phyloP scores from a whole-genome alignment of 2,113 vertebrate species.

The Sphyrna mokarran region DNA sequence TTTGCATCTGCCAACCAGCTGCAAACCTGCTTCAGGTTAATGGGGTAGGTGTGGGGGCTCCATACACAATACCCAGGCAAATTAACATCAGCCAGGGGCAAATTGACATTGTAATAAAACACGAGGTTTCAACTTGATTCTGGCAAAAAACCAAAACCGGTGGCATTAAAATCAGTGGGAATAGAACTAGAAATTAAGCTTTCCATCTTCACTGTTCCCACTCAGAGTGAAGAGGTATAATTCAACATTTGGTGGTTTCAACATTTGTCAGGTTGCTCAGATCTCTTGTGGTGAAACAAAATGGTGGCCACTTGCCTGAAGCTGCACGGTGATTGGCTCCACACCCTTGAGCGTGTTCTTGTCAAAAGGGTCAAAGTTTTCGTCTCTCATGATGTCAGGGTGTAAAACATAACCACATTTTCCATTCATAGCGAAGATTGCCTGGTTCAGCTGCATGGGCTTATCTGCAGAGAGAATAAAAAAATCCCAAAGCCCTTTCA shows the following conservation, averaged over 20 bases:
- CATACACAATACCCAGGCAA: not conserved
- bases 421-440: slow-evolving; percentile 57
- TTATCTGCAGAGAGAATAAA: slow-evolving; percentile 49
- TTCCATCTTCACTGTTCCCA: not conserved
- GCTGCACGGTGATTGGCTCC: slow-evolving; percentile 69
- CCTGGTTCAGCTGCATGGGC: slow-evolving; percentile 72
- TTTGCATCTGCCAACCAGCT: not conserved
- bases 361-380: slow-evolving; percentile 61
- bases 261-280: not conserved
- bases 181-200: not conserved
- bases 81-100: not conserved
- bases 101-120: not conserved
- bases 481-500: not conserved
- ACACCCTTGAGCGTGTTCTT: slow-evolving; percentile 55
- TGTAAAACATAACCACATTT: slow-evolving; percentile 58
- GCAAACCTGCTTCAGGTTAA: not conserved
- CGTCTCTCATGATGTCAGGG: slow-evolving; percentile 62
- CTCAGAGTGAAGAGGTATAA: not conserved
- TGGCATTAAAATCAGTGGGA: not conserved
- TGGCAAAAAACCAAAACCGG: not conserved
- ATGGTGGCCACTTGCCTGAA: slow-evolving; percentile 58
- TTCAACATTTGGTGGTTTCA: not conserved
- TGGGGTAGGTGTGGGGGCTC: not conserved
- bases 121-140: not conserved
- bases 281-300: not conserved